Base-by-base conservation (phyloP, 2,797 vertebrate genomes). In the Zalophus californianus region DNA sequence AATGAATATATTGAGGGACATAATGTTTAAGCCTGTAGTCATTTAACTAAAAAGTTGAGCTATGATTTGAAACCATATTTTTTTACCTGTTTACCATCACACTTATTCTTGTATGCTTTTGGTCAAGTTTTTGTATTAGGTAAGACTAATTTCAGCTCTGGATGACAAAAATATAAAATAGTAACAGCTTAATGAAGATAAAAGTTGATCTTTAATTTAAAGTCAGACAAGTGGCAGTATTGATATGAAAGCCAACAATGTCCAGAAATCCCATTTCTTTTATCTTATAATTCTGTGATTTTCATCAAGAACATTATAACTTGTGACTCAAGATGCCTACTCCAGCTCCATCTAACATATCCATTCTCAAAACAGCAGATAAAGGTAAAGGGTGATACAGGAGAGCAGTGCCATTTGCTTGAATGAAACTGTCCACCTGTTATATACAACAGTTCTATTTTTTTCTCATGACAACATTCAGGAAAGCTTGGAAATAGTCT, bases 141-240 rank as follows among this genome's bases (percentile, higher is more conserved):
- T 92, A 85, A 29, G 14, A 77, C 20, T 58, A 73, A 66, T 73
- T 73, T 72, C 32, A 83, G 9, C 44, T 38, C n/a, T 73, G 27
- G 60, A 56, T 32, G 7, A 32, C 25, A 9, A 48, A 75, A 52
- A 20, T 18, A 21, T 13, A 96, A 80, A 95, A 91, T 70, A 93
- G 48, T 80, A 58, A 54, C 6, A 52, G 27, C 25, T 97, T 64
- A 78, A 44, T 79, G 20, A 56, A 20, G 29, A 66, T 73, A 64
- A 68, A 68, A 85, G 50, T 93, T 87, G 14, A 73, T 50, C 38
- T 75, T 70, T 73, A 79, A 77, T 48, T 87, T 91, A 91, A 93
- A 86, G 38, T 90, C 41, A 83, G 29, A 78, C 54, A 66, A 32
- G 41, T 88, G 20, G 2, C 23, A 77, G 4, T 20, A 11, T 32